Conservation (phyloP, 2,113 vertebrate genomes). For the Petrocephalus microphthalmus region DNA sequence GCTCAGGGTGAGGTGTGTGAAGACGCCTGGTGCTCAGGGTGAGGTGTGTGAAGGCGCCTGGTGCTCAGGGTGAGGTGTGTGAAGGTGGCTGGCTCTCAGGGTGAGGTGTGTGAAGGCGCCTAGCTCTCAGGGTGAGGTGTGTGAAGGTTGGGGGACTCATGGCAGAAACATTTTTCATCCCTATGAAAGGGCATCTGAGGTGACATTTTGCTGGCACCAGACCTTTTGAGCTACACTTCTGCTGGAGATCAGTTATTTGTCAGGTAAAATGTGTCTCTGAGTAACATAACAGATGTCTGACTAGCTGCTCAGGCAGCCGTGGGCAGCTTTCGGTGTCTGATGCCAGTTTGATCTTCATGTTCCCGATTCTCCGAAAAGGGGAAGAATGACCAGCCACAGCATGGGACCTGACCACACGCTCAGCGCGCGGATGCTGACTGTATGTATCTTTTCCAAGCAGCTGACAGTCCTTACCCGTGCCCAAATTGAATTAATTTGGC, state of each 20-base stretch:
- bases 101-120: neutral
- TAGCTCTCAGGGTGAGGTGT: neutral
- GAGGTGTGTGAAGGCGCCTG: too few species aligned
- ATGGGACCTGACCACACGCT: neutral
- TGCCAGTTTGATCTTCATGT: neutral
- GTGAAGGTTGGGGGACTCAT: neutral
- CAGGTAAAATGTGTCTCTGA: neutral
- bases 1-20: too few species aligned
- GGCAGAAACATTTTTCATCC: neutral
- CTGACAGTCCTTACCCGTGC: neutral
- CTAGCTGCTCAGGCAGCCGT: neutral
- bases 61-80: too few species aligned
- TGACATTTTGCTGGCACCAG: neutral
- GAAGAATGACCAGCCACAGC: neutral
- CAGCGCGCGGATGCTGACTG: neutral
- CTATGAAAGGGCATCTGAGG: neutral
- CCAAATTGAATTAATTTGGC: constrained; percentile 6
- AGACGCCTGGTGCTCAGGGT: too few species aligned
- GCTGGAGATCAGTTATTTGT: neutral
- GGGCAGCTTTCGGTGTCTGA: neutral
- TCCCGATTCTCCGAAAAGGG: neutral
- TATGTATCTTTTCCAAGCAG: neutral
- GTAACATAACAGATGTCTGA: neutral
- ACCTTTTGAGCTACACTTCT: neutral
- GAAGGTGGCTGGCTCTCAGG: neutral